Evolutionary conservation across 23 tunicate species (phyloP), one percentile per base, ranked within the genome.

Genomic region (Halocynthia roretzi): DNA sequence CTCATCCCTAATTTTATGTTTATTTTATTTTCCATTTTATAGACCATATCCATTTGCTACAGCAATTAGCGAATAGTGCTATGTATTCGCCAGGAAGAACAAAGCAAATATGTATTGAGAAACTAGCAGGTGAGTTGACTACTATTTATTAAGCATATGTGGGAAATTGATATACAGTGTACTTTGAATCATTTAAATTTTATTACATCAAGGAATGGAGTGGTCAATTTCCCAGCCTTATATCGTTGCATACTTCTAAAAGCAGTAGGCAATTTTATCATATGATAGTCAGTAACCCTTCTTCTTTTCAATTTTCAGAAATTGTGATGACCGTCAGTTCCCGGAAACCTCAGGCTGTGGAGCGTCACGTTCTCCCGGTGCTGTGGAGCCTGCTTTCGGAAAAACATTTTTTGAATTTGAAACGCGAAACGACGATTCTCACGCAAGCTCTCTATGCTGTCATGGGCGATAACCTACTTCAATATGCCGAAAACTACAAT

Each of bases 281-380:
- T 31, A 31, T 1, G 44, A 31, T 31, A 31, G 44, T 31, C 44
- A 31, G 44, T 31, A 31, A 31, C 44, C 44, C 44, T 31, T 31
- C 44, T 5, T 57, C 57, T 21, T 15, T 10, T 65, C 5, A 53
- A n/a, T 9, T 68, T 77, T 2, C 77, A 88, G 95, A 78, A 78
- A 58, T 88, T 0, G 73, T 83, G 11, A 71, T 60, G 17, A 72
- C 31, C 31, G 81, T 83, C 7, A 65, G 79, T 44, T 62, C 76
- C 11, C 63, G 63, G 57, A 82, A 76, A 71, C 80, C 66, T 8
- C 84, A 77, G 49, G 66, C 76, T 9, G 72, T 92, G 69, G 92
- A 92, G 70, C 75, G 83, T 10, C 88, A 86, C 50, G 92, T 83
- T 51, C 67, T 86, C 8, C 92, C 92, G 15, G 81, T 92, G 8